These are phyloP conservation scores for Poecilia gillii DNA, from an alignment of 2,797 vertebrate species.

Conservation along the genomic window DNA sequence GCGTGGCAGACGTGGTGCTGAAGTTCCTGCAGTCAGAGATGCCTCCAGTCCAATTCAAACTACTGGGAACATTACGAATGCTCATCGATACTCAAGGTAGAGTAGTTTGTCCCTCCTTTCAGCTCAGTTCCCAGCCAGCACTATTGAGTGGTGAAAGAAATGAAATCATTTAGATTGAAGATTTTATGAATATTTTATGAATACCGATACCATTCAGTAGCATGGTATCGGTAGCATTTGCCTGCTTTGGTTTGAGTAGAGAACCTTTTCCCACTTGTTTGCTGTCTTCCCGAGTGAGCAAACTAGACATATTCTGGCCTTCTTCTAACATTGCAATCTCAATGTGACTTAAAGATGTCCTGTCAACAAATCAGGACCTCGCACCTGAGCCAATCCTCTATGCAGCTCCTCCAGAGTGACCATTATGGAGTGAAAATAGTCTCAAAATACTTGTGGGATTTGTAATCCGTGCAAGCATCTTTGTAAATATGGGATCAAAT, in stretches of 20 bases:
- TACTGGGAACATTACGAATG: conserved; percentile 97
- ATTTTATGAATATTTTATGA: too few relatives aligned
- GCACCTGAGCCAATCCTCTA: neutral
- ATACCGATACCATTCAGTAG: too few relatives aligned
- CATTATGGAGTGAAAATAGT: neutral
- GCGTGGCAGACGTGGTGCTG: conserved; percentile 92
- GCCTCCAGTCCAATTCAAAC: conserved; percentile 98
- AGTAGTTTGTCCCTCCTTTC: neutral
- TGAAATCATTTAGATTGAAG: neutral
- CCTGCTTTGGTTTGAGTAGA: neutral
- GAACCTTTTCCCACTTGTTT: neutral
- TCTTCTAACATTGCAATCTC: neutral
- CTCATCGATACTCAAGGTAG: conserved; percentile 98
- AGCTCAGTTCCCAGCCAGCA: neutral
- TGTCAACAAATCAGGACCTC: neutral
- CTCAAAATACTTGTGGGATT: too few relatives aligned
- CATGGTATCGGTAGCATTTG: too few relatives aligned
- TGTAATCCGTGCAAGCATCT: too few relatives aligned
- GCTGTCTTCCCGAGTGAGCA: neutral
- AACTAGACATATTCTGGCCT: neutral
- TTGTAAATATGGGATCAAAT: too few relatives aligned
- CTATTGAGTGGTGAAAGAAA: neutral
- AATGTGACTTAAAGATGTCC: neutral
- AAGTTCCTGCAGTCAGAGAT: conserved; percentile 98
- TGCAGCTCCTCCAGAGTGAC: neutral